phyloP scores from a whole-genome alignment of 2,797 vertebrate genomes.

The Rhincodon typus region DNA sequence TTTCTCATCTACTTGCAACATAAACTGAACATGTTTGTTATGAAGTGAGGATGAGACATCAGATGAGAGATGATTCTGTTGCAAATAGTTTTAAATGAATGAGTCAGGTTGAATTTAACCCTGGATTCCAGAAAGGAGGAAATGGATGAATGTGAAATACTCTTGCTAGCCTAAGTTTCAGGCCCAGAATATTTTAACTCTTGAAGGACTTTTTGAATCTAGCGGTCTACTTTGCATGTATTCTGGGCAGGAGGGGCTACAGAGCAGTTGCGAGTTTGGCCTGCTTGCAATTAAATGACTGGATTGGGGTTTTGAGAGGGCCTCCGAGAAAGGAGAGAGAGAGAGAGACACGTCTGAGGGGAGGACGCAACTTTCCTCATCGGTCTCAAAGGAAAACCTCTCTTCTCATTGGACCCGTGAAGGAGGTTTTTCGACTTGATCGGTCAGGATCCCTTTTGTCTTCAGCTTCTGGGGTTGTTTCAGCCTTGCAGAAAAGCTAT shows the following conservation, averaged over 20 bases:
- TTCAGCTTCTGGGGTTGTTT: not conserved
- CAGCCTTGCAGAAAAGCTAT: not conserved
- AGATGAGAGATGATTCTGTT: constrained; percentile 34
- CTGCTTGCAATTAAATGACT: not conserved
- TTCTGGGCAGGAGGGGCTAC: not conserved
- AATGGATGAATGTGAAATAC: constrained; percentile 37
- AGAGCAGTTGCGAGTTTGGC: not conserved
- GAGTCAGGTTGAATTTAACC: constrained; percentile 45
- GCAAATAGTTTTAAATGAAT: constrained; percentile 41
- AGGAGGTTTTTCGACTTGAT: not conserved
- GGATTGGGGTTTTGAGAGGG: not conserved
- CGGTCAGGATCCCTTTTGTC: not conserved
- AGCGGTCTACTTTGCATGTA: not conserved
- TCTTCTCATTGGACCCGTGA: not conserved
- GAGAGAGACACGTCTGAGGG: not conserved
- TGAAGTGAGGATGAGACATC: constrained; percentile 45
- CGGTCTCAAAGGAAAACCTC: not conserved
- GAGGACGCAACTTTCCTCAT: not conserved
- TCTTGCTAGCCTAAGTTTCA: not conserved
- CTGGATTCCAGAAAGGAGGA: constrained; percentile 15
- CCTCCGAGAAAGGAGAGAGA: not conserved
- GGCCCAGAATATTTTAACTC: not conserved
- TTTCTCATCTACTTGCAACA: constrained; percentile 46
- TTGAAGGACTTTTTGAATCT: not conserved
- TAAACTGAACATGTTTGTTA: constrained; percentile 47